phyloP scores from a whole-genome alignment of 2,113 vertebrate genomes.

The Gobiocypris rarus region DNA sequence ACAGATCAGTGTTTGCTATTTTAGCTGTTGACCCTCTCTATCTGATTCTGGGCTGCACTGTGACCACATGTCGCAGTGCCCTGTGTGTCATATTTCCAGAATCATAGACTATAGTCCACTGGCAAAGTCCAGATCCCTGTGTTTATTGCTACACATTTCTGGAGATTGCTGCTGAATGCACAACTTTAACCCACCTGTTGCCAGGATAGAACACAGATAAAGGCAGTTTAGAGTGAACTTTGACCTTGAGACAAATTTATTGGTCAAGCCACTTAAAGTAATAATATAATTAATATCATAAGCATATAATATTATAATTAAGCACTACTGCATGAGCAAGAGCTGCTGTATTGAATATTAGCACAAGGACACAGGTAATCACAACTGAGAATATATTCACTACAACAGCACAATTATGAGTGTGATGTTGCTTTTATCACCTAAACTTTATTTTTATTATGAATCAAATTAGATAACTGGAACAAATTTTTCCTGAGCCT shows the following conservation, averaged over 20 bases:
- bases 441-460: neutral
- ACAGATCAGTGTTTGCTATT: neutral
- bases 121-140: constrained; percentile 49
- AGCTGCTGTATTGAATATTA: neutral
- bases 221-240: neutral
- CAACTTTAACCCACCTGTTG: constrained; percentile 32
- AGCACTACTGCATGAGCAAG: neutral
- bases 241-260: neutral
- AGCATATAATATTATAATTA: neutral
- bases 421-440: neutral
- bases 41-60: neutral
- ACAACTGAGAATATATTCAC: neutral
- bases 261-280: neutral
- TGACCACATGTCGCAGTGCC: neutral
- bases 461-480: too few species aligned
- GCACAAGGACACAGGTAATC: neutral
- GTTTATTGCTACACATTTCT: constrained; percentile 40
- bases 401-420: neutral
- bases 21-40: constrained; percentile 4
- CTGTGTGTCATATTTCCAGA: constrained; percentile 12
- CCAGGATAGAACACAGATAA: constrained; percentile 38
- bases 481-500: neutral
- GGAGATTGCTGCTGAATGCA: constrained; percentile 42
- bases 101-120: neutral
- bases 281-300: neutral